phyloP scores from a whole-genome alignment of 2,888 invertebrate genomes.

The Nephrotoma guestfalica region DNA sequence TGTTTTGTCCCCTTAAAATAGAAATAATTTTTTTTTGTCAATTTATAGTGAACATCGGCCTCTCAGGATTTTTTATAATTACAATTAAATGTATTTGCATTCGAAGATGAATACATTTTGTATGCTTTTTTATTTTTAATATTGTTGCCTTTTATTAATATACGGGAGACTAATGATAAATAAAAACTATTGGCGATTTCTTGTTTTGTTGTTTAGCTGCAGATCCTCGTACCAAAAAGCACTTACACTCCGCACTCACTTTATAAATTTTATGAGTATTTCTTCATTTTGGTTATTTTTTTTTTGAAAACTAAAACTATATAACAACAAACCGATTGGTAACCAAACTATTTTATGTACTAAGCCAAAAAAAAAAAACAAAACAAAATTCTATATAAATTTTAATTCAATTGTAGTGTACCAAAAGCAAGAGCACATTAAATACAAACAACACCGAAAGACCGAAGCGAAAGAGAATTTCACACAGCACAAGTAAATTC shows the following conservation, averaged over 20 bases:
- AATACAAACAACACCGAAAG: background rate
- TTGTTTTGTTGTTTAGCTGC: background rate
- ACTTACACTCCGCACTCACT: background rate
- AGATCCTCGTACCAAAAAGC: background rate
- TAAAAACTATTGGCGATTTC: background rate
- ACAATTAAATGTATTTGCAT: slow-evolving; percentile 2
- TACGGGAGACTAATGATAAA: background rate
- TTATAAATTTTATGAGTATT: background rate
- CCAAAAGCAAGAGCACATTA: background rate
- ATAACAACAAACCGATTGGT: background rate
- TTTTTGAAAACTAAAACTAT: background rate
- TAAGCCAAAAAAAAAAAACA: background rate
- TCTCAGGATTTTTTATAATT: background rate
- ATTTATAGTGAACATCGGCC: background rate
- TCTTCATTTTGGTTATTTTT: background rate
- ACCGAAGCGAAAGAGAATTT: background rate
- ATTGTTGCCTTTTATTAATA: background rate
- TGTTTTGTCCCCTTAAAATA: slow-evolving; percentile 1
- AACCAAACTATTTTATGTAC: background rate
- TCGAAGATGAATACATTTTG: slow-evolving; percentile 1
- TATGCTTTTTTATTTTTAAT: background rate
- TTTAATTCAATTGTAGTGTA: background rate
- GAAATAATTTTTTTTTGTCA: background rate
- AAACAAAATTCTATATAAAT: background rate
- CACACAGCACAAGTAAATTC: background rate